Evolutionary conservation across 2,113 vertebrate species (phyloP).

Genomic region (Garra rufa): DNA sequence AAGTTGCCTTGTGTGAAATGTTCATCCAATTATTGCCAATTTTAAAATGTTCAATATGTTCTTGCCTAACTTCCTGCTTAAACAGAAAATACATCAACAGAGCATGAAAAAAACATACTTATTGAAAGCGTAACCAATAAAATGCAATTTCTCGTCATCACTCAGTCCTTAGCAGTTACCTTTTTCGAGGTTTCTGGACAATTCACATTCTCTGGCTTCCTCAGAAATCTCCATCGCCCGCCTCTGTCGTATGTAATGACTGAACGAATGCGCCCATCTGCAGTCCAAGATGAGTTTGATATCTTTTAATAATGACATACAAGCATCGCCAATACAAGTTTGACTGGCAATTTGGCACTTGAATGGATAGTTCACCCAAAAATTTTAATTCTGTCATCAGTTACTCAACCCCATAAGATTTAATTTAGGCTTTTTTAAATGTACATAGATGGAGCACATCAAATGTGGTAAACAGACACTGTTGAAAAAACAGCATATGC

Average conservation of each 20-base stretch:
- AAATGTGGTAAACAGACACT: neutral
- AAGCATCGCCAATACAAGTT: neutral
- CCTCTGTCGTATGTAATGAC: constrained; percentile 82
- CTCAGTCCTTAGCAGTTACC: constrained; percentile 52
- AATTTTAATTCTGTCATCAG: neutral
- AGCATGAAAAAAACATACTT: neutral
- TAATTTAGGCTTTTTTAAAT: neutral
- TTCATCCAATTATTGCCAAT: neutral
- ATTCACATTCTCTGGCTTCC: constrained; percentile 75
- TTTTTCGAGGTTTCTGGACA: constrained; percentile 65
- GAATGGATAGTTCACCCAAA: neutral
- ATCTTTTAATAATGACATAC: neutral
- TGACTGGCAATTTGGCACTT: neutral
- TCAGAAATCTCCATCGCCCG: constrained; percentile 72
- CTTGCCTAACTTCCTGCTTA: neutral
- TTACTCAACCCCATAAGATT: neutral
- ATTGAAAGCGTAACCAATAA: neutral
- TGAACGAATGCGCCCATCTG: constrained; percentile 77
- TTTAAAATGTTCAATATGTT: neutral
- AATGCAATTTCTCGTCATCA: neutral
- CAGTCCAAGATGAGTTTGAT: constrained; percentile 13
- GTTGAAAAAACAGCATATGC: too few species aligned
- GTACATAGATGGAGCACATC: neutral
- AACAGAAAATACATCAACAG: neutral
- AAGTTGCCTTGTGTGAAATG: neutral